Conservation (phyloP, 64 coral and sea anemone genomes). For the Pocillopora verrucosa region DNA sequence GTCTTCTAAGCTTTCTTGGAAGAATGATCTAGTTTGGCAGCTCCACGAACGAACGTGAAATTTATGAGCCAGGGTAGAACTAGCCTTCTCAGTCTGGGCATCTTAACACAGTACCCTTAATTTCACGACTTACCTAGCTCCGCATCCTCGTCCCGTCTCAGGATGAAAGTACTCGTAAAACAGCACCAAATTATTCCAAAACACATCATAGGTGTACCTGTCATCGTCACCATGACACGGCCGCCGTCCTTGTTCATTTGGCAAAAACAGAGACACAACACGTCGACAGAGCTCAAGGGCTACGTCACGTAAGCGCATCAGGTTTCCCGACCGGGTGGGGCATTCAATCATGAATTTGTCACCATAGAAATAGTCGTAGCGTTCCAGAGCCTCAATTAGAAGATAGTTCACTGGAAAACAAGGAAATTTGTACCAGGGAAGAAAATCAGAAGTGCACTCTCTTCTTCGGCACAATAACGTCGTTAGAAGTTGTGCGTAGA, state of each 20-base stretch:
- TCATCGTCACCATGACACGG: constrained; percentile 91
- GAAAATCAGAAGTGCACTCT: too few relatives aligned
- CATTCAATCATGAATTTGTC: constrained; percentile 84
- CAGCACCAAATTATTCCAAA: constrained; percentile 95
- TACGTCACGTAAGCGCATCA: constrained; percentile 88
- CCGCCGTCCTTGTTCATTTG: constrained; percentile 80
- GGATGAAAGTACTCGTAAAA: constrained; percentile 99
- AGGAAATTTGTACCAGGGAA: not conserved
- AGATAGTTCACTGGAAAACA: constrained; percentile 76
- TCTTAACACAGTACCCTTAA: not conserved
- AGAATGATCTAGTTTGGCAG: too few relatives aligned
- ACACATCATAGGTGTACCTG: constrained; percentile 61
- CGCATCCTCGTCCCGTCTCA: constrained; percentile 93
- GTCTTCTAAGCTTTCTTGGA: too few relatives aligned
- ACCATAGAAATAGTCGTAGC: constrained; percentile 93
- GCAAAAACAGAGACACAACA: constrained; percentile 74
- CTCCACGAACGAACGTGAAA: too few relatives aligned
- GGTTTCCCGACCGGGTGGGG: constrained; percentile 88
- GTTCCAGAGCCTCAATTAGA: constrained; percentile 82
- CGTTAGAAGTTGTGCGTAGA: too few relatives aligned
- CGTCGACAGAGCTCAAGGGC: constrained; percentile 79
- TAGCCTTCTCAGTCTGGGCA: not conserved
- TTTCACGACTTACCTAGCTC: constrained; percentile 69
- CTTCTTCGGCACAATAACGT: too few relatives aligned
- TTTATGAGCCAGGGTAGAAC: too few relatives aligned